These are phyloP conservation scores for Napeogenes inachia DNA, from an alignment of 2,888 invertebrate species.

Conservation along the genomic window DNA sequence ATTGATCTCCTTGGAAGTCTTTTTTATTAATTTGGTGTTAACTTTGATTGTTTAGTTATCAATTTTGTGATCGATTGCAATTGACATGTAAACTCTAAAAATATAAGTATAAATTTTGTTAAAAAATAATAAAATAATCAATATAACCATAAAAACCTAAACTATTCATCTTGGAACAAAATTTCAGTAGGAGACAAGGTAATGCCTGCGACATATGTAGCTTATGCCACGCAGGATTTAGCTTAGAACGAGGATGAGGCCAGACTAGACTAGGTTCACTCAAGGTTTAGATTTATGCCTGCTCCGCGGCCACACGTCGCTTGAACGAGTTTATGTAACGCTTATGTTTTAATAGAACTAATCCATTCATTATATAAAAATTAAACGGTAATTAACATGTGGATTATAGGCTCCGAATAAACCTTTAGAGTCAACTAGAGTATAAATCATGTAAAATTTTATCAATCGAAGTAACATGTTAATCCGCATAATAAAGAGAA, in stretches of 20 bases:
- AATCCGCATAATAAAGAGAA: background rate
- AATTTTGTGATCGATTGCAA: no score
- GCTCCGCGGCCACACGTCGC: constrained; percentile 42
- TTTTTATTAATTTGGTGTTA: constrained; percentile 7
- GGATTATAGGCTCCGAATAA: no score
- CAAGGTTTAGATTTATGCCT: constrained; percentile 58
- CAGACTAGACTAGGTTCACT: constrained; percentile 23
- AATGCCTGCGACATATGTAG: constrained; percentile 17
- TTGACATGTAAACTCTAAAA: no score
- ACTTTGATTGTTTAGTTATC: background rate
- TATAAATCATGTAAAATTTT: background rate
- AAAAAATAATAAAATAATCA: background rate
- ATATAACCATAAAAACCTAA: background rate
- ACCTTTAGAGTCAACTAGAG: no score
- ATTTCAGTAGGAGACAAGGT: constrained; percentile 38
- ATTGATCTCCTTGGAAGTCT: constrained; percentile 20
- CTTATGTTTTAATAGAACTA: constrained; percentile 39
- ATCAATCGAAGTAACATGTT: constrained; percentile 4
- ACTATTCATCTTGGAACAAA: background rate
- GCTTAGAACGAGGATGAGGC: constrained; percentile 7
- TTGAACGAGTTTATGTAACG: constrained; percentile 52
- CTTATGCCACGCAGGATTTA: constrained; percentile 14
- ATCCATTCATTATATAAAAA: background rate
- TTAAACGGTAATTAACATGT: no score
- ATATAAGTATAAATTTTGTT: background rate